Conservation (phyloP, 2,113 vertebrate genomes). For the Aplodontia rufa region DNA sequence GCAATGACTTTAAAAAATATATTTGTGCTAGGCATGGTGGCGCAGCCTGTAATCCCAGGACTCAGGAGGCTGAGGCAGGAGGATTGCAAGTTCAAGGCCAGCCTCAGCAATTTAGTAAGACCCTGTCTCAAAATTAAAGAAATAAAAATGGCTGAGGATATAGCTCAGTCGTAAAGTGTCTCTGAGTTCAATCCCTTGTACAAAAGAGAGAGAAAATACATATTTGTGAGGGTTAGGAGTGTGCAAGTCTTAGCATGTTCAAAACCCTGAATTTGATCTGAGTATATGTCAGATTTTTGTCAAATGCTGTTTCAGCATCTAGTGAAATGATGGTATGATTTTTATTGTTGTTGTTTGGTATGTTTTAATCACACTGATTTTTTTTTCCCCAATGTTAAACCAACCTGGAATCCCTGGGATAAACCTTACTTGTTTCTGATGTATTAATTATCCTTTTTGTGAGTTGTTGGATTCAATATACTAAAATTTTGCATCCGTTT, state of each 20-base stretch:
- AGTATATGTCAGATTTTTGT: background rate
- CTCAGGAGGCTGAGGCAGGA: too few relatives aligned
- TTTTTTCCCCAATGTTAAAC: background rate
- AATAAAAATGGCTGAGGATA: too few relatives aligned
- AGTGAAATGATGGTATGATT: background rate
- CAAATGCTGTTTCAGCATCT: background rate
- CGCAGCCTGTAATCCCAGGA: too few relatives aligned
- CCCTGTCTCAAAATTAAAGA: too few relatives aligned
- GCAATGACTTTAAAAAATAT: background rate
- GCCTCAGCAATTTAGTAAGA: too few relatives aligned
- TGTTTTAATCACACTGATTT: constrained; percentile 11
- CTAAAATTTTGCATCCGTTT: constrained; percentile 41
- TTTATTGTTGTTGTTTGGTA: constrained; percentile 21
- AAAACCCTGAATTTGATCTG: background rate
- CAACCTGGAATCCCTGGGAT: background rate
- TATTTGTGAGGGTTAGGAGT: background rate
- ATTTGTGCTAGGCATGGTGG: background rate
- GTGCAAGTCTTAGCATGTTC: background rate
- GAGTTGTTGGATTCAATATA: background rate
- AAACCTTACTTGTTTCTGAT: background rate
- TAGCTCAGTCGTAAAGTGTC: too few relatives aligned
- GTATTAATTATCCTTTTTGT: constrained; percentile 3
- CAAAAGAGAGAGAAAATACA: background rate
- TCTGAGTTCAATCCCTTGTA: too few relatives aligned
- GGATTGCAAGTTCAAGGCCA: too few relatives aligned